Evolutionary conservation across 2,113 vertebrate species (phyloP).

Genomic region (Bufo gargarizans): DNA sequence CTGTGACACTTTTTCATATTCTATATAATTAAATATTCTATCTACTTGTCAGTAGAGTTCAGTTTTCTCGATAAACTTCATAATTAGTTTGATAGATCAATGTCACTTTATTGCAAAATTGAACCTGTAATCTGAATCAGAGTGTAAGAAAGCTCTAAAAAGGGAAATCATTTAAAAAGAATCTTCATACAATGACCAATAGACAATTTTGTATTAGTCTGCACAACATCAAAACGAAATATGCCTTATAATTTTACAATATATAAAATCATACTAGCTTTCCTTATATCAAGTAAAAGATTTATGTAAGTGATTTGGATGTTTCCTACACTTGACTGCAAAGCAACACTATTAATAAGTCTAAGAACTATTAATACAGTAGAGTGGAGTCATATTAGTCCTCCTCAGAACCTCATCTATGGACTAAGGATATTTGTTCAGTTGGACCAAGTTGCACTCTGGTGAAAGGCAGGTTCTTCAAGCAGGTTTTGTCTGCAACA

Average conservation of each 20-base stretch:
- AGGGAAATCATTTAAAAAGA: not conserved
- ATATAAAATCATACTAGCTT: not conserved
- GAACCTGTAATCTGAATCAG: not conserved
- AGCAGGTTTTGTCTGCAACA: constrained; percentile 16
- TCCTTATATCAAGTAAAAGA: not conserved
- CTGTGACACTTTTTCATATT: not conserved
- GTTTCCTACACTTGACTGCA: not conserved
- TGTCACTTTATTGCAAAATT: not conserved
- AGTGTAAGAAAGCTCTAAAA: not conserved
- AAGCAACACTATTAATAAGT: not conserved
- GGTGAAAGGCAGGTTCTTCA: constrained; percentile 3
- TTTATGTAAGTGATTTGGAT: not conserved
- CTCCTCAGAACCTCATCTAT: not conserved
- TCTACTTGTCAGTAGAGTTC: not conserved
- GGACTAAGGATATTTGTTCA: not conserved
- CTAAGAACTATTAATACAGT: not conserved
- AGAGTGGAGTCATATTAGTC: not conserved
- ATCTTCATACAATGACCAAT: not conserved
- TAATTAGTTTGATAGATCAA: not conserved
- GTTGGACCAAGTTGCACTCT: constrained; percentile 30
- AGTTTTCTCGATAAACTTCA: not conserved
- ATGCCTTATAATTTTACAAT: not conserved
- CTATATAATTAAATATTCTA: no score
- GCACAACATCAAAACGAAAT: not conserved
- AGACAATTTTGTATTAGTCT: not conserved